These are phyloP conservation scores for Stenichneumon culpator DNA, from an alignment of 2,888 invertebrate genomes.

Conservation along the genomic window DNA sequence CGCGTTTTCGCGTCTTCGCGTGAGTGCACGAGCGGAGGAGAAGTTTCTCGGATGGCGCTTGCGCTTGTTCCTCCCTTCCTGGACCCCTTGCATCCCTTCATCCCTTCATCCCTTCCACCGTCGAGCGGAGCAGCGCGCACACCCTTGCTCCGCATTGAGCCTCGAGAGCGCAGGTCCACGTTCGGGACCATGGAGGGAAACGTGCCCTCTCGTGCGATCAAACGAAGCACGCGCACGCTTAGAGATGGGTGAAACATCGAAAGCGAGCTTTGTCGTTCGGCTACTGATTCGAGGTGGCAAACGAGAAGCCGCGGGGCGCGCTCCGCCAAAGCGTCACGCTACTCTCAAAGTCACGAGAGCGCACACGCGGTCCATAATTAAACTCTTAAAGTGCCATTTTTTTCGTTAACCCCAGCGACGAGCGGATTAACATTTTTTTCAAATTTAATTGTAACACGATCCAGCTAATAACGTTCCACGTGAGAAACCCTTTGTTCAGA, in stretches of 20 bases:
- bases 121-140: conserved; percentile 19
- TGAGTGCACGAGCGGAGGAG: conserved; percentile 9
- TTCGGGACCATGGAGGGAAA: conserved; percentile 39
- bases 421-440: not conserved
- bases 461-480: not conserved
- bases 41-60: conserved; percentile 51
- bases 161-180: conserved; percentile 51
- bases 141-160: conserved; percentile 26
- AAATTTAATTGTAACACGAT: not conserved
- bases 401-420: not conserved
- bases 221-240: conserved; percentile 26
- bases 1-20: conserved; percentile 1
- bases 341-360: conserved; percentile 25
- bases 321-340: conserved; percentile 22
- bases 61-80: conserved; percentile 38
- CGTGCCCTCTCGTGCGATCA: conserved; percentile 36
- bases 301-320: conserved; percentile 38
- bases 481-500: not conserved
- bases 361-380: not conserved
- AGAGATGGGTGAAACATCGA: conserved; percentile 14
- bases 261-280: conserved; percentile 34
- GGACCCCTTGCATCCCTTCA: conserved; percentile 26
- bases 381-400: not conserved
- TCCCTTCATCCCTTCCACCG: conserved; percentile 2
- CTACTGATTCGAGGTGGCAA: conserved; percentile 53